These are phyloP conservation scores for Aporrectodea caliginosa DNA, from an alignment of 1,140 invertebrate genomes.

Conservation along the genomic window DNA sequence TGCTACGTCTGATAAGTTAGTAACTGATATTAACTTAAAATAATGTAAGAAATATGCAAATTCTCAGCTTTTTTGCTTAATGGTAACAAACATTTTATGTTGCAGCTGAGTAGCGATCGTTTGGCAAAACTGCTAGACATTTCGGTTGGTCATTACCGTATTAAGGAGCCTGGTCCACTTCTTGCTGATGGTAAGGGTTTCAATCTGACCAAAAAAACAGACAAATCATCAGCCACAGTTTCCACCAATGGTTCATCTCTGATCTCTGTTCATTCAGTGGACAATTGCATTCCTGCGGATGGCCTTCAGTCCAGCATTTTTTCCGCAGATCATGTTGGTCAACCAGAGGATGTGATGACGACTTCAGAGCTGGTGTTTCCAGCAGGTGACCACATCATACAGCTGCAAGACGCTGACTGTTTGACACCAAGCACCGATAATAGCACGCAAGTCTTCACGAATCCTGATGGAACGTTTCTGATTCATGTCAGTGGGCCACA, in stretches of 20 bases:
- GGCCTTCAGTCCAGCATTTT: not conserved
- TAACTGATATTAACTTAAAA: not conserved
- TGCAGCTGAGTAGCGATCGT: not conserved
- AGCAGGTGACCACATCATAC: not conserved
- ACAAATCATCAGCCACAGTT: not conserved
- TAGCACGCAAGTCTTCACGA: not conserved
- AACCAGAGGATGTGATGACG: not conserved
- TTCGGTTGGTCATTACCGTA: not conserved
- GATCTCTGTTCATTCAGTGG: not conserved
- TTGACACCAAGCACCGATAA: not conserved
- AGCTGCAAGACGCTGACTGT: not conserved
- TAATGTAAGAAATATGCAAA: not conserved
- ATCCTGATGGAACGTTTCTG: not conserved
- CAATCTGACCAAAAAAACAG: not conserved
- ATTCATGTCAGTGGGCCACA: not conserved
- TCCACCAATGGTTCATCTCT: not conserved
- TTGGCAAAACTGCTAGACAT: not conserved
- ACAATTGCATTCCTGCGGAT: not conserved
- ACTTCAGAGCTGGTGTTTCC: not conserved
- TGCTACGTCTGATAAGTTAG: no score
- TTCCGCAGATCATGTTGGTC: not conserved
- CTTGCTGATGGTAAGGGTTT: not conserved
- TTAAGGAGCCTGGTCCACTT: not conserved
- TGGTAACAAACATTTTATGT: not conserved
- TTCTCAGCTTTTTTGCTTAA: not conserved